Base-by-base conservation (phyloP, 2,797 vertebrate species). In the Dromococcyx pavoninus region DNA sequence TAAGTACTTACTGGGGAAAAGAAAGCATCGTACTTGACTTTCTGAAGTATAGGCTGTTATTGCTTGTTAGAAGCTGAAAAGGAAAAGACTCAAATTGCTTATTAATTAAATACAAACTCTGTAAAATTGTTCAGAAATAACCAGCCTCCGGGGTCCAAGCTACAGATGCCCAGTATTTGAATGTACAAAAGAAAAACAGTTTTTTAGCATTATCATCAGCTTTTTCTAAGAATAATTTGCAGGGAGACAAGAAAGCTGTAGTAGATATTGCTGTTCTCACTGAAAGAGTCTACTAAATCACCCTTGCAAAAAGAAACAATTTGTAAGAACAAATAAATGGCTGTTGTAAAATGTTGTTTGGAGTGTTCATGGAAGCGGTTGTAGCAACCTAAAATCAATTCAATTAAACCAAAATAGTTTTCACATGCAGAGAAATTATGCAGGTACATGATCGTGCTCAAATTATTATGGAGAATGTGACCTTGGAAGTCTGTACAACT, bases 41-140 rank as follows among this genome's bases (percentile, higher is more conserved):
- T 94, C 73, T 89, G 60, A 92, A 95, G 86, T 62, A 90, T 75
- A 74, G 62, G 69, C 80, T 91, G 87, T 72, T 91, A 79, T 86
- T 12, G 0, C 72, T 84, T 71, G 58, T 71, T 81, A 89, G 86
- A 83, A 78, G 35, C 73, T 89, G 74, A 58, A 90, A 91, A 88
- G 39, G 19, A 74, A 91, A 93, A 91, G n/a, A 92, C 89, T 81
- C 60, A 73, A 85, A 91, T 88, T 74, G 62, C 44, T 91, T 78
- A 76, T 65, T 85, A 90, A 94, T 88, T 91, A 91, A 89, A 93
- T 23, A 75, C 41, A 91, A 95, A 62, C 53, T 60, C 60, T 57
- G 41, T 54, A 62, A 91, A 94, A 79, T 46, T 85, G n/a, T 32
- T 84, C 41, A 74, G 64, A 94, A 88, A 61, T 66, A 86, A 76